A percentile compares a stretch with the other conserved stretches of the same genome.
These are phyloP conservation scores for Spodoptera littoralis DNA, from an alignment of 2,888 invertebrate species.

Conservation along the genomic window DNA sequence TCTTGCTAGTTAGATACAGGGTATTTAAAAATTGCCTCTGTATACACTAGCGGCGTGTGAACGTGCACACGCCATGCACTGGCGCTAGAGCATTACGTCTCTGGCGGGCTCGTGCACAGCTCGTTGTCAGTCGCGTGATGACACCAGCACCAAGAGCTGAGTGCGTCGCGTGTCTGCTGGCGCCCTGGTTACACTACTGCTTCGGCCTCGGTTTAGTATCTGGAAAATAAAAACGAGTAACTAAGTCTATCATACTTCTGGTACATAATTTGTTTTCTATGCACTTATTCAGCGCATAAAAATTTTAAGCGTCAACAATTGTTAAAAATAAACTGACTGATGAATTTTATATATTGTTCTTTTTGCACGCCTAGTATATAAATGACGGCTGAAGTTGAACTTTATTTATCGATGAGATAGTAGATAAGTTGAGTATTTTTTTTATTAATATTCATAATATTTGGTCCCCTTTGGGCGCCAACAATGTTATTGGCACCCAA, in stretches of 20 bases:
- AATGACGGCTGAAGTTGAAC: no score
- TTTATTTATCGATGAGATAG: no score
- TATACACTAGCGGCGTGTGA: slow-evolving; percentile 38
- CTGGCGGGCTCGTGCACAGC: slow-evolving; percentile 61
- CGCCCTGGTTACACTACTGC: slow-evolving; percentile 72
- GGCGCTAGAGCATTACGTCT: slow-evolving; percentile 7
- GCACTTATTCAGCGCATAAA: no score
- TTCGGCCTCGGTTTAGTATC: slow-evolving; percentile 81
- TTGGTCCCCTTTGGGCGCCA: slow-evolving; percentile 3
- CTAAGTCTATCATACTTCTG: no score
- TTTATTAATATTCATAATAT: background rate
- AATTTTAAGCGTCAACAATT: no score
- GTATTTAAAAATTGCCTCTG: slow-evolving; percentile 19
- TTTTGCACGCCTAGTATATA: no score
- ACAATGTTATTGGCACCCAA: background rate
- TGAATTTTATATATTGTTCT: no score
- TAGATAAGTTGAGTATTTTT: no score
- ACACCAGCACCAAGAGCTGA: slow-evolving; percentile 76
- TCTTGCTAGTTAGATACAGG: slow-evolving; percentile 4
- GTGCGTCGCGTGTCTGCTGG: slow-evolving; percentile 73
- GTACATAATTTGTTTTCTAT: no score
- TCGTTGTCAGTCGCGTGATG: slow-evolving; percentile 80
- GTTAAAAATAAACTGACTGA: no score
- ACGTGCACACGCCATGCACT: slow-evolving; percentile 53
- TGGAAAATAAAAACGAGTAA: slow-evolving; percentile 52